phyloP scores from a whole-genome alignment of 2,113 vertebrate genomes.

The Castor canadensis region DNA sequence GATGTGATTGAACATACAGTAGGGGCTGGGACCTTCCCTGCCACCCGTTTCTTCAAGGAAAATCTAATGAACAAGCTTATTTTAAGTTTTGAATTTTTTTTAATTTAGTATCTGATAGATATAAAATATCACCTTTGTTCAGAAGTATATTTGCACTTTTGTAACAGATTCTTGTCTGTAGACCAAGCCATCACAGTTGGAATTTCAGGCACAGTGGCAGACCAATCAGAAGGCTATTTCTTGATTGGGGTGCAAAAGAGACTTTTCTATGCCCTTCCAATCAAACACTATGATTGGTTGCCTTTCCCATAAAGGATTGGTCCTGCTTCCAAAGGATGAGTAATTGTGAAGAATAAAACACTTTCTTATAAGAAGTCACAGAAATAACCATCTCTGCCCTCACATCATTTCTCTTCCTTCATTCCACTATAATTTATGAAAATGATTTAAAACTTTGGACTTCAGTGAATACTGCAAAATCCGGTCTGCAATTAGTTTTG shows the following conservation, averaged over 20 bases:
- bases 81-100: background rate
- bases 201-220: conserved; percentile 27
- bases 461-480: conserved; percentile 72
- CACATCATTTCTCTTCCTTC: conserved; percentile 59
- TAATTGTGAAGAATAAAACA: conserved; percentile 66
- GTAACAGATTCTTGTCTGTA: conserved; percentile 27
- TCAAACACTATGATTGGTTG: conserved; percentile 15
- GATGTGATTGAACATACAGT: background rate
- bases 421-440: conserved; percentile 76
- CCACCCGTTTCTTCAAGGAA: background rate
- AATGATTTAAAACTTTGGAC: conserved; percentile 78
- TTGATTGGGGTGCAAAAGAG: background rate
- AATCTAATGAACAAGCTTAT: background rate
- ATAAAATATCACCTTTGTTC: conserved; percentile 1
- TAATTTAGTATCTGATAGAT: background rate
- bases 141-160: background rate
- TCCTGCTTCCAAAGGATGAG: conserved; percentile 50
- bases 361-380: conserved; percentile 60
- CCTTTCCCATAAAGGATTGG: conserved; percentile 34
- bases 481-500: conserved; percentile 79
- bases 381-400: conserved; percentile 58
- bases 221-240: conserved; percentile 29
- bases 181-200: background rate
- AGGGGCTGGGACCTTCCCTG: background rate
- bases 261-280: conserved; percentile 37